Base-by-base conservation (phyloP, 2,113 vertebrate species). In the Dunckerocampus dactyliophorus region DNA sequence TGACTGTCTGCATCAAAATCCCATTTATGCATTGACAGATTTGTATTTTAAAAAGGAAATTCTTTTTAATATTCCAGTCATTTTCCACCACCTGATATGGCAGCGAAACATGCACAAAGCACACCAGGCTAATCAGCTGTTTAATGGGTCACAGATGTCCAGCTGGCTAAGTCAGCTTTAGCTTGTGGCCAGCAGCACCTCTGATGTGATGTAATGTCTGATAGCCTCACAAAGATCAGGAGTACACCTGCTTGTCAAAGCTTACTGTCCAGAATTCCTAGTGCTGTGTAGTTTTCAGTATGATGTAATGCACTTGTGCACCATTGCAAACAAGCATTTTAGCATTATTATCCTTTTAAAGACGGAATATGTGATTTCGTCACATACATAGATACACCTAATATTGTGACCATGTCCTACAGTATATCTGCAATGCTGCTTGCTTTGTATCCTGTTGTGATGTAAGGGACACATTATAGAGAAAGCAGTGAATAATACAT, bases 111-210 rank as follows among this genome's bases (percentile, higher is more conserved):
- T 59, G 37, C 50, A 54, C 46, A 69, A 19, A 60, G 66, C 65
- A 57, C 65, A 63, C 50, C 58, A 59, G 77, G 81, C 69, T 85
- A 84, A 81, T 86, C 75, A 65, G 74, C 61, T 72, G 61, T 74
- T 83, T 74, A 71, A 69, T 69, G 74, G 82, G 83, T 88, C 81
- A 70, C 58, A 61, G 67, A 52, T 46, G 47, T 73, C 69, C 74
- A 71, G 72, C 75, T 79, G 79, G 73, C 72, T 80, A 77, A 88
- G 77, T 74, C 71, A 39, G 10, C 80, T 66, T 85, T 68, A 85
- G 73, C 75, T 74, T 55, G 59, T 82, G 79, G 82, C 82, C 69
- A 67, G 66, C 37, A 63, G 47, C 59, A 63, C 52, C 67, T 54
- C 59, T 82, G 81, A 82, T 65, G 69, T 82, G 79, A 82, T 62